A percentile compares a stretch with the other conserved stretches of the same genome.
Conservation (phyloP, 1,140 invertebrate species). For the Macrocentrus cingulum region DNA sequence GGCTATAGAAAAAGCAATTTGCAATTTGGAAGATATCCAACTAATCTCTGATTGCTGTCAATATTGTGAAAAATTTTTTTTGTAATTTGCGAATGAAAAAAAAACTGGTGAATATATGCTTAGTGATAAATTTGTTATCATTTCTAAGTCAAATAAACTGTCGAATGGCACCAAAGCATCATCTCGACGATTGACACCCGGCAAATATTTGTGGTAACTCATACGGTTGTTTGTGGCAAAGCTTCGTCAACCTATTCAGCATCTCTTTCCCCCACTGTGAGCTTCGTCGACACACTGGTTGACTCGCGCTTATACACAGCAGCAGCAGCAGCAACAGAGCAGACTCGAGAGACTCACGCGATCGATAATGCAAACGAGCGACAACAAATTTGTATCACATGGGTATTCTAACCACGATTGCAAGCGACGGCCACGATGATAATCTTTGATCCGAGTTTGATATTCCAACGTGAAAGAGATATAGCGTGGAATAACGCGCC, state of each 20-base stretch:
- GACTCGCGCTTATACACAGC: too few relatives aligned
- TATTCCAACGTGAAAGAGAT: constrained; percentile 5
- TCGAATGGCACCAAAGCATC: constrained; percentile 33
- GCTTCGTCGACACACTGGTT: background rate
- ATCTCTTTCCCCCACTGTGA: constrained; percentile 10
- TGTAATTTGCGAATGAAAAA: too few relatives aligned
- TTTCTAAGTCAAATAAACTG: constrained; percentile 37
- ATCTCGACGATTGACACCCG: constrained; percentile 33
- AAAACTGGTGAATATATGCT: constrained; percentile 20
- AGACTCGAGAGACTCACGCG: background rate
- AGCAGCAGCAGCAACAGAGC: too few relatives aligned
- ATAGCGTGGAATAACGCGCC: constrained; percentile 23
- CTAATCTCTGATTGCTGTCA: too few relatives aligned
- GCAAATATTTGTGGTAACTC: constrained; percentile 39
- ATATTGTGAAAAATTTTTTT: too few relatives aligned
- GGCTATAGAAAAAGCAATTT: too few relatives aligned
- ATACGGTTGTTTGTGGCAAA: constrained; percentile 30
- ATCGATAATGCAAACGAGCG: constrained; percentile 21
- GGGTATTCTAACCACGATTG: constrained; percentile 5
- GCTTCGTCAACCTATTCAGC: constrained; percentile 22
- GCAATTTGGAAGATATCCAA: too few relatives aligned
- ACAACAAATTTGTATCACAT: constrained; percentile 26
- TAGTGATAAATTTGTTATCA: constrained; percentile 35
- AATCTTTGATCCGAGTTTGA: constrained; percentile 13
- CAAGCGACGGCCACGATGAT: background rate